Base-by-base conservation (phyloP, 2,113 vertebrate genomes). In the Mola mola region DNA sequence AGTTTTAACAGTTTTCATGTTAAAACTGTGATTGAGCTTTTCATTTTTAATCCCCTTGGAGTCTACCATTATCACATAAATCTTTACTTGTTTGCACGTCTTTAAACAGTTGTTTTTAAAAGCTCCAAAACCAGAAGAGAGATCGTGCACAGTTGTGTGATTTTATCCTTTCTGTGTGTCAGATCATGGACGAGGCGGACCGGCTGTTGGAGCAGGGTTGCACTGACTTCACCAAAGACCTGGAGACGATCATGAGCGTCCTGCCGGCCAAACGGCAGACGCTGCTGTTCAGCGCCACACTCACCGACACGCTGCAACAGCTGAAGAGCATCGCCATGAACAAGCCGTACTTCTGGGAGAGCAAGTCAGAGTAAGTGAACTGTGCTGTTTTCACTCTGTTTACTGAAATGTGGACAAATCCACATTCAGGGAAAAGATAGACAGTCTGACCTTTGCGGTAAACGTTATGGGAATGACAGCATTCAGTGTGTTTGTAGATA, bases 131-230 rank as follows among this genome's bases (percentile, higher is more conserved):
- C n/a, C n/a, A n/a, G n/a, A n/a, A n/a, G n/a, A n/a, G n/a, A n/a
- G 26, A 26, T 38, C 8, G 16, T 25, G 8, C 11, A 9, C 31
- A 8, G 12, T 51, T 5, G 12, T 59, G n/a, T 46, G 6, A 25
- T 46, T n/a, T 15, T 13, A 2, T 31, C 49, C 8, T 24, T 36
- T 41, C 7, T 40, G 12, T 65, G 12, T 41, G n/a, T n/a, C 70
- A 97, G 97, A 94, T 99, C 24, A 21, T 98, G 85, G 97, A 98
- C 0, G 97, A 98, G 69, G 96, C 96, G 0, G 96, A 99, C 82
- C 87, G 96, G 1, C 74, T 99, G 48, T 21, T 99, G 75, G 97
- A 99, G 51, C 95, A 98, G 59, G 97, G 95, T 41, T 95, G 92
- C 4, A 93, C 95, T 0, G 96, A 98, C 58, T 99, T 99, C 89